These are phyloP conservation scores for Holothuria leucospilota DNA, from an alignment of 53 echinoderm and acorn worm genomes.

Conservation along the genomic window DNA sequence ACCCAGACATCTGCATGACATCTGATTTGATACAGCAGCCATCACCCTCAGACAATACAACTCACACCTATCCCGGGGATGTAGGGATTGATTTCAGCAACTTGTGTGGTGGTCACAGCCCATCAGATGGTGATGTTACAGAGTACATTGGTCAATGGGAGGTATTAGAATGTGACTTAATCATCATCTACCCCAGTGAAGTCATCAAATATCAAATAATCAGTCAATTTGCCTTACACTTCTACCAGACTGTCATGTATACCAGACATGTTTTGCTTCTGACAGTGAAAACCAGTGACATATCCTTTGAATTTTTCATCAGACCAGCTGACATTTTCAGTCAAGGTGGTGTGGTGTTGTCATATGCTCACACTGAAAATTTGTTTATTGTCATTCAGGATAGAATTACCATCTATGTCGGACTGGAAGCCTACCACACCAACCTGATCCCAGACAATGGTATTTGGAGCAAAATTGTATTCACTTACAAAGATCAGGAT, in stretches of 20 bases:
- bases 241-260: conserved; percentile 66
- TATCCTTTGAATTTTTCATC: conserved; percentile 75
- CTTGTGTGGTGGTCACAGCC: neutral
- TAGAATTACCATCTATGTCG: conserved; percentile 66
- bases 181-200: conserved; percentile 69
- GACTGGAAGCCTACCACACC: conserved; percentile 62
- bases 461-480: conserved; percentile 76
- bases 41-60: conserved; percentile 47
- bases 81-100: neutral
- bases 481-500: conserved; percentile 67
- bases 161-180: conserved; percentile 67
- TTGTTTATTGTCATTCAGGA: conserved; percentile 72
- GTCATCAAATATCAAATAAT: conserved; percentile 43
- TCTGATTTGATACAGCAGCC: conserved; percentile 54
- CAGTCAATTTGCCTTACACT: conserved; percentile 64
- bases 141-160: conserved; percentile 71
- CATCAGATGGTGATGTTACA: conserved; percentile 47
- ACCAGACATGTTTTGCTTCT: conserved; percentile 59
- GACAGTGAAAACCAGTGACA: conserved; percentile 51
- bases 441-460: conserved; percentile 61
- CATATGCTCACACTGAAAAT: conserved; percentile 72
- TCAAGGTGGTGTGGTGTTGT: conserved; percentile 72
- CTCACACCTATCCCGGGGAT: conserved; percentile 50
- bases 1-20: conserved; percentile 23
- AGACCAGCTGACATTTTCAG: conserved; percentile 46